A percentile compares a stretch with the other conserved stretches of the same genome.
Conservation (phyloP, 2,888 invertebrate genomes). For the Petrophora chlorosata region DNA sequence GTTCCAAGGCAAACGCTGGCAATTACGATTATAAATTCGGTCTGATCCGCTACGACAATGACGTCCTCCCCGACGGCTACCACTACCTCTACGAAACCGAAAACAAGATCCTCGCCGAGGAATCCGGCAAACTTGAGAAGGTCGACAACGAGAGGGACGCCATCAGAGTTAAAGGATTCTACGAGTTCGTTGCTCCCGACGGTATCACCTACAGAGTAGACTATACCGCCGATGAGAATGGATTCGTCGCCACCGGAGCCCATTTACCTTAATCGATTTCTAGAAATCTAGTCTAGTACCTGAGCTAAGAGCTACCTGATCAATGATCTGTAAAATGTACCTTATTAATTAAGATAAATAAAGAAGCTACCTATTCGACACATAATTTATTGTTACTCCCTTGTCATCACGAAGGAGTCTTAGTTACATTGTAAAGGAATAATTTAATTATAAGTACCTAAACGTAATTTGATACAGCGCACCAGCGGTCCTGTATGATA, state of each 20-base stretch:
- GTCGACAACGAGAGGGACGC: constrained; percentile 58
- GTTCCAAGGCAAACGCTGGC: constrained; percentile 23
- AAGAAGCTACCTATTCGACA: constrained; percentile 31
- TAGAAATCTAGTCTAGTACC: constrained; percentile 43
- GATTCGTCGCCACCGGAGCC: constrained; percentile 64
- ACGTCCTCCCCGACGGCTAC: constrained; percentile 66
- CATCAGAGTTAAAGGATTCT: constrained; percentile 71
- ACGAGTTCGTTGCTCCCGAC: constrained; percentile 70
- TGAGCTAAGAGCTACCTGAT: constrained; percentile 23
- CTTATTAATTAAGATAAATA: constrained; percentile 32
- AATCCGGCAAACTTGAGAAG: constrained; percentile 66
- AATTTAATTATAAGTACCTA: neutral
- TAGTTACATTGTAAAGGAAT: too few relatives aligned
- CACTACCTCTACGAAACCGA: constrained; percentile 79
- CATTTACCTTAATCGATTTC: constrained; percentile 56
- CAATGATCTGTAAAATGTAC: constrained; percentile 26
- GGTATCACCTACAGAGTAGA: constrained; percentile 76
- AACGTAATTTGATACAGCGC: too few relatives aligned
- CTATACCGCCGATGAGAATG: constrained; percentile 77
- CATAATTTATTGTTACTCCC: constrained; percentile 14
- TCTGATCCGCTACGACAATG: constrained; percentile 71
- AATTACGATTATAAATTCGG: constrained; percentile 70
- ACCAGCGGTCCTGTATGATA: too few relatives aligned
- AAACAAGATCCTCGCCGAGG: constrained; percentile 76
- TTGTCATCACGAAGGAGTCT: neutral